Evolutionary conservation across 2,888 invertebrate species (phyloP), one percentile per base, ranked within the genome.

Genomic region (Andrena hattorfiana): DNA sequence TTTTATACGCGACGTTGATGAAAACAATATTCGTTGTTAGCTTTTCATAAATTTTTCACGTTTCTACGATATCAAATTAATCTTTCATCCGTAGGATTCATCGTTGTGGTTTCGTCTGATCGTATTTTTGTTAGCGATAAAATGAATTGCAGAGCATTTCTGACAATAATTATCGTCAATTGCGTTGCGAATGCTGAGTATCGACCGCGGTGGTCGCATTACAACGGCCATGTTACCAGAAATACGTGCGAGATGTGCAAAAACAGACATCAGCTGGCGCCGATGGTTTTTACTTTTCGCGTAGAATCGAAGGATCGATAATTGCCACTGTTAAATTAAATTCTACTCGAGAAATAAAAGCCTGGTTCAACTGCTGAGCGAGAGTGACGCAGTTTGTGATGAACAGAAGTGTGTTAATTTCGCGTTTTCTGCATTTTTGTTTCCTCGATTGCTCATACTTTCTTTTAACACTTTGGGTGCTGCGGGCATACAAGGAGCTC

Each of bases 1-100:
- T 81, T 79, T 83, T 81, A 77, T 73, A 81, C 66, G n/a, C 60
- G 2, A 49, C 42, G 35, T 28, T 23, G 8, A 66, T 32, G 35
- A 20, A 26, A 54, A 63, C n/a, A 20, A 28, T 32, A 70, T 54
- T 16, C 23, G 20, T 56, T 54, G 20, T 20, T 54, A 68, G 16
- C 1, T 10, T 69, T 82, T 75, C 23, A 62, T 64, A 32, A 64
- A 49, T 54, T 83, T 79, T 81, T 32, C 49, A 78, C 26, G 10
- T 67, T 81, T 81, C 68, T 83, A 81, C 48, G 32, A 48, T 26
- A 13, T 67, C 7, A 10, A n/a, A 56, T 59, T 48, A 23, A 7
- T 35, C 20, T 49, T 10, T 26, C 32, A 49, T 20, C 23, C 20
- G 16, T 20, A n/a, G 3, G 28, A 26, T 35, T 26, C 20, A n/a